Conservation (phyloP, 2,113 vertebrate species). For the Grammomys dolichurus region DNA sequence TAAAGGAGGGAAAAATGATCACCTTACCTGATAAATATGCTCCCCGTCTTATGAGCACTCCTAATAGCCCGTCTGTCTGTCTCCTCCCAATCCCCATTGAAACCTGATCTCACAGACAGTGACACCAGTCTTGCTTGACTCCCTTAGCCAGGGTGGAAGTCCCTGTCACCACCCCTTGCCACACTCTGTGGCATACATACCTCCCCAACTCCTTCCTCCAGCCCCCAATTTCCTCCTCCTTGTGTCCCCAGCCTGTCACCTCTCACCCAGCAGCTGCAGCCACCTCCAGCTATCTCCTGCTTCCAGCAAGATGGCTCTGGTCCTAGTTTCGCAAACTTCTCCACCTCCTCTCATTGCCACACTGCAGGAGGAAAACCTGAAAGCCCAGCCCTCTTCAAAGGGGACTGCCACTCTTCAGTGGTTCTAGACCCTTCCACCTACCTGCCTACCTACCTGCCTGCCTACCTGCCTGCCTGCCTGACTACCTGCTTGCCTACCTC, state of each 20-base stretch:
- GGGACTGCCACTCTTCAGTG: not conserved
- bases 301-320: not conserved
- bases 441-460: not conserved
- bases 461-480: not conserved
- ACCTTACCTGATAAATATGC: not conserved
- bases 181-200: too few relatives aligned
- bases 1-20: not conserved
- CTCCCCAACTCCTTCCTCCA: not conserved
- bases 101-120: not conserved
- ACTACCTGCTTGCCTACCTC: not conserved
- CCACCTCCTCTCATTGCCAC: not conserved
- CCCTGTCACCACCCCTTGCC: not conserved
- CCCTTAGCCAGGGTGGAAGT: not conserved
- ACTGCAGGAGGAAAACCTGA: not conserved
- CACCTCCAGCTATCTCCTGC: not conserved
- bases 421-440: not conserved
- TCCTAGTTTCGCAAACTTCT: not conserved
- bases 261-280: not conserved
- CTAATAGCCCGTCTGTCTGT: not conserved
- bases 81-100: not conserved
- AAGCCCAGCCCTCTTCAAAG: not conserved
- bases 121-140: too few relatives aligned
- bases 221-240: not conserved
- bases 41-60: too few relatives aligned
- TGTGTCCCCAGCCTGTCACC: not conserved